Evolutionary conservation across 2,888 invertebrate species (phyloP), one percentile per base, ranked within the genome.

Genomic region (Sphaerophoria taeniata): DNA sequence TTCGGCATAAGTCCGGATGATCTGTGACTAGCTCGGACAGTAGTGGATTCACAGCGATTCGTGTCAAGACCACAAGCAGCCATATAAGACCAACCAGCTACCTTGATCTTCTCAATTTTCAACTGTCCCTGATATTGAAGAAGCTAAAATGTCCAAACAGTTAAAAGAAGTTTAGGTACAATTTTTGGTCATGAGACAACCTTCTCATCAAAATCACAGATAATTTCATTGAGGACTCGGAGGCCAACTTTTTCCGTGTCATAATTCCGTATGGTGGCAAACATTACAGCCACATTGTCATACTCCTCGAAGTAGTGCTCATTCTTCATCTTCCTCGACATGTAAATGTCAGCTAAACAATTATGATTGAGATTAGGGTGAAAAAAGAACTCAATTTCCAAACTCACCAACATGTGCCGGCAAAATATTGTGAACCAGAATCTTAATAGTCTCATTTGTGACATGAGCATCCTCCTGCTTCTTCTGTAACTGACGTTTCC

Each of bases 41-140:
- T 93, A 0, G 92, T 92, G 2, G 95, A 95, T 84, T 91, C 91
- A 76, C 95, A 93, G 67, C 95, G 93, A 39, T 94, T 95, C 0
- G 96, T 95, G 88, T 96, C 96, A 61, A 99, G 93, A 0, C 99
- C 99, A 89, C 97, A 97, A 0, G 98, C 98, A 2, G 98, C 98
- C 98, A 99, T 98, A 89, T 98, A 99, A 0, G 98, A 98, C 94
- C 97, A 97, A 80, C 98, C 98, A 60, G 98, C 98, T 73, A 99
- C 96, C 93, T 99, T 99, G 45, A 99, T 99, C 92, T 99, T 99
- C 92, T 99, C 99, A 7, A 99, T 96, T 88, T 95, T 94, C 78
- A 94, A 92, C 67, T 95, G 93, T 0, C 93, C 89, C 12, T 89
- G 89, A 58, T 94, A 94, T 3, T 93, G 92, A 55, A 95, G 94